These are phyloP conservation scores for Origma solitaria DNA, from an alignment of 2,113 vertebrate genomes.

Conservation along the genomic window DNA sequence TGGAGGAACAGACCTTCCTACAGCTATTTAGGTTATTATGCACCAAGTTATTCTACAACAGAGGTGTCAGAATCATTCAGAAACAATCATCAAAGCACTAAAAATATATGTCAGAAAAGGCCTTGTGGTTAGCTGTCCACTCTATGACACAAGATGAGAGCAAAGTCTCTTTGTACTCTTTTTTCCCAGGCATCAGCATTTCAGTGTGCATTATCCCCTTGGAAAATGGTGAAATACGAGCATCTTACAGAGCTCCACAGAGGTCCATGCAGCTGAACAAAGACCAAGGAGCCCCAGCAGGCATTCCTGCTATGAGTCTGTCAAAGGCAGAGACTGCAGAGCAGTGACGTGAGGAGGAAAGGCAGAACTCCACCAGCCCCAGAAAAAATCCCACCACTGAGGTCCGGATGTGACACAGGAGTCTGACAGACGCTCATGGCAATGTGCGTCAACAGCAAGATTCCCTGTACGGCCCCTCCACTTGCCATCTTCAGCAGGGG, in stretches of 20 bases:
- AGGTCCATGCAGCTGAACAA: neutral
- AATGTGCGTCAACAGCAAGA: neutral
- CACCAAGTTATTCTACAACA: neutral
- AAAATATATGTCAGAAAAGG: neutral
- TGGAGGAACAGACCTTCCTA: neutral
- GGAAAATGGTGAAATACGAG: neutral
- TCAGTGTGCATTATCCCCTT: neutral
- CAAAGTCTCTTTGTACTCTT: neutral
- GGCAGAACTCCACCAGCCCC: neutral
- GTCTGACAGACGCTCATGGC: fast-evolving
- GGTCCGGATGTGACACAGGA: neutral
- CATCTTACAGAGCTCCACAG: neutral
- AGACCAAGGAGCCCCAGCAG: neutral
- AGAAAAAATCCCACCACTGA: neutral
- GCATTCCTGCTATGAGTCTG: neutral
- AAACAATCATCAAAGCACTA: neutral
- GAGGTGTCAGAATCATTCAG: neutral
- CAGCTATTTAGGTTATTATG: neutral
- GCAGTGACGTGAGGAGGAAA: neutral
- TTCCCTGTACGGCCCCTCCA: neutral
- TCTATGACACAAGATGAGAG: neutral
- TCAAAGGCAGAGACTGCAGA: neutral
- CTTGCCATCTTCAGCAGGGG: neutral
- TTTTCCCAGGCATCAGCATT: neutral
- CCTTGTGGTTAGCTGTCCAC: neutral